Percentiles rank a stretch among this genome's conserved stretches.
These are phyloP conservation scores for Propithecus perrieri DNA, from an alignment of 2,797 vertebrate genomes.

Conservation along the genomic window DNA sequence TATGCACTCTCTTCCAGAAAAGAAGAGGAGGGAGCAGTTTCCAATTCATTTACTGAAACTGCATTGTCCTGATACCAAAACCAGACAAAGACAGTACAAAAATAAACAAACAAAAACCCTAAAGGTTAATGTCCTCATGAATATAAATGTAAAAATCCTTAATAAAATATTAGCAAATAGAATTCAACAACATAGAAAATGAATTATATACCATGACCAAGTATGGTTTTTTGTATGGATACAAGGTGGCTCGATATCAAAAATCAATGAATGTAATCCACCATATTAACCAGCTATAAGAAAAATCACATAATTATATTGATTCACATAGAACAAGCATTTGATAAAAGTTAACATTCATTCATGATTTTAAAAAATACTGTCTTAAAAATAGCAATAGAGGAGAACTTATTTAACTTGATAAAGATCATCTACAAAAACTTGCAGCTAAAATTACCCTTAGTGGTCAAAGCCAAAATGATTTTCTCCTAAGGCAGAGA, in stretches of 20 bases:
- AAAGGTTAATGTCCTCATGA: background rate
- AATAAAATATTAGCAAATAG: background rate
- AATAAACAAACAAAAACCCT: background rate
- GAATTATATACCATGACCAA: background rate
- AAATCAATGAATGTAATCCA: background rate
- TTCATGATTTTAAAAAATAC: background rate
- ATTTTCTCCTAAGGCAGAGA: background rate
- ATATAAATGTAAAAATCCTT: background rate
- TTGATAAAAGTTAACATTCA: background rate
- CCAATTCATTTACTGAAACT: background rate
- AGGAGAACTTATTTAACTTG: background rate
- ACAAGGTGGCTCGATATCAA: background rate
- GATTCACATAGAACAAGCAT: background rate
- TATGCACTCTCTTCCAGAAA: background rate
- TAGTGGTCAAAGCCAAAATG: background rate
- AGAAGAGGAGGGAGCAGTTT: background rate
- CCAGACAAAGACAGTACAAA: background rate
- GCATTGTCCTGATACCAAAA: background rate
- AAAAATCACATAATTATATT: background rate
- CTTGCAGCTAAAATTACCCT: background rate
- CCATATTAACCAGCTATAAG: background rate
- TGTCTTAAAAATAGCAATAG: background rate
- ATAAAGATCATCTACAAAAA: background rate
- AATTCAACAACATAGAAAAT: background rate
- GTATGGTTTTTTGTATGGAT: background rate